Base-by-base conservation (phyloP, 2,797 vertebrate species). In the Hypotaenidia philippensis region DNA sequence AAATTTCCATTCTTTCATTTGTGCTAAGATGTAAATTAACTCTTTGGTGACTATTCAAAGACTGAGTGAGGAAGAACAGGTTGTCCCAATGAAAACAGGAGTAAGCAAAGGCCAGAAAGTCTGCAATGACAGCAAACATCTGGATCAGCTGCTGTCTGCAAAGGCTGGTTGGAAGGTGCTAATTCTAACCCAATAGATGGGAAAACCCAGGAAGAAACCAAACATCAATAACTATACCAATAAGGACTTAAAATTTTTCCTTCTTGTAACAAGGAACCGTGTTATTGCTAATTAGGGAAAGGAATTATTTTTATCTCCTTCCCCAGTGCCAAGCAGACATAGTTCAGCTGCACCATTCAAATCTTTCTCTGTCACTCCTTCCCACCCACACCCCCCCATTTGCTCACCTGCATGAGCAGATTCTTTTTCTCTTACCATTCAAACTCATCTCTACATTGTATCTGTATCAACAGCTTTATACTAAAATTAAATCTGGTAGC, bases 271-370 rank as follows among this genome's bases (percentile, higher is more conserved):
- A 60, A 36, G 36, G 34, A 91, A 56, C 15, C 45, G 6, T 63
- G 45, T 57, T 59, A 59, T 6, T 90, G 66, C 26, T 92, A 89
- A 94, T 84, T 88, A 94, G 45, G 49, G 47, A 86, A 86, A 76
- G 10, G 56, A 95, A 82, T 83, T 65, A 72, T 81, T 90, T 90
- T 78, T 81, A 47, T 34, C 66, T 87, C 38, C 20, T 61, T 65
- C 32, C 29, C 38, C 10, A 79, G 63, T 81, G 63, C 63, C 63
- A 72, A 60, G 40, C 38, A 90, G 36, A 27, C 9, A 22, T 27
- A 70, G 68, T 52, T 97, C 71, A 96, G 64, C 74, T 94, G 36
- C 8, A 25, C 64, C 81, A 79, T 89, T 90, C 72, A 90, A 76
- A 70, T 53, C 4, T 66, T 90, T 71, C 57, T 60, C 40, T 88